Evolutionary conservation across 1,140 invertebrate genomes (phyloP).

Genomic region (Nixonia krombeini): DNA sequence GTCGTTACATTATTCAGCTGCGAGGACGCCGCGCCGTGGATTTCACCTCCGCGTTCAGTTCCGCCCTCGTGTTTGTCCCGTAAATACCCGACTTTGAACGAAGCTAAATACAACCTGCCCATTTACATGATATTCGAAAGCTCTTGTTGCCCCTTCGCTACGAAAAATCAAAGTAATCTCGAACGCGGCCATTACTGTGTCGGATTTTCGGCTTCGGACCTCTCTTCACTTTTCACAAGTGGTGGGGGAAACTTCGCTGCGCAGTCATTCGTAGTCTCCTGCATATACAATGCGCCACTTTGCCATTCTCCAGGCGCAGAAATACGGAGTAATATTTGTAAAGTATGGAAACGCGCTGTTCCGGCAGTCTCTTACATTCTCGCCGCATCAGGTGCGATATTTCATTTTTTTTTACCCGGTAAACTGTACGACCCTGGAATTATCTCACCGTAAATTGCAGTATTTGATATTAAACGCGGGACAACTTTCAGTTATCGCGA

Average conservation of each 20-base stretch:
- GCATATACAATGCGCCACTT: neutral
- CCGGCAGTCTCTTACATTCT: neutral
- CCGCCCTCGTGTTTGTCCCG: slow-evolving; percentile 33
- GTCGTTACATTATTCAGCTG: slow-evolving; percentile 67
- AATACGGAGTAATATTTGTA: neutral
- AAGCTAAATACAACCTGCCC: neutral
- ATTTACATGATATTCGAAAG: neutral
- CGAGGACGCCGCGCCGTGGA: slow-evolving; percentile 55
- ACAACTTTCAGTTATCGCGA: too few species aligned
- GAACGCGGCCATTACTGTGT: too few species aligned
- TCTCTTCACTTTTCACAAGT: too few species aligned
- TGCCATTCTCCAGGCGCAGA: neutral
- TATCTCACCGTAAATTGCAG: neutral
- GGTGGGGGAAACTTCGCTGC: slow-evolving; percentile 6
- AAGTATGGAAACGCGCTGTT: neutral
- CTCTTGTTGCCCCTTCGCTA: neutral
- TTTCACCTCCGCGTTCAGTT: slow-evolving; percentile 46
- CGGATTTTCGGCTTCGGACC: slow-evolving; percentile 14
- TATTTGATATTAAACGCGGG: too few species aligned
- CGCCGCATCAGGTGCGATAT: neutral
- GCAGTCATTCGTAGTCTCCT: slow-evolving; percentile 20
- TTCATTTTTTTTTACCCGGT: too few species aligned
- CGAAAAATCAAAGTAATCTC: too few species aligned
- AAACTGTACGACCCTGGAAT: too few species aligned
- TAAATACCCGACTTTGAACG: neutral